phyloP scores from a whole-genome alignment of 53 echinoderm and acorn worm genomes.

The Stichopus horrens region DNA sequence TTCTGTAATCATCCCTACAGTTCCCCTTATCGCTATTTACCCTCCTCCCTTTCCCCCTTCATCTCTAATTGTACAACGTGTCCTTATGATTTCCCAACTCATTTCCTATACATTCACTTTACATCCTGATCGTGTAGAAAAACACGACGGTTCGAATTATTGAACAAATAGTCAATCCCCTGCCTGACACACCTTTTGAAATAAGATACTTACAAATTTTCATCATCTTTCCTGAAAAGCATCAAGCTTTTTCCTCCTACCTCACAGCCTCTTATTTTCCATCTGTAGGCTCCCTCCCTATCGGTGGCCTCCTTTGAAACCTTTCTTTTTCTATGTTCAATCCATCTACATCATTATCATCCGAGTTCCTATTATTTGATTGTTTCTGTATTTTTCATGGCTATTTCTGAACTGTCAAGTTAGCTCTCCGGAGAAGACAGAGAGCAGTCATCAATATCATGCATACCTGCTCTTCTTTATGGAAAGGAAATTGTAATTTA shows the following conservation, averaged over 20 bases:
- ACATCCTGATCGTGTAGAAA: no score
- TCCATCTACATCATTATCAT: not conserved
- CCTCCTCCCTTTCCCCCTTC: no score
- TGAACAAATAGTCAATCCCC: not conserved
- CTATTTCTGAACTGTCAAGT: conserved; percentile 26
- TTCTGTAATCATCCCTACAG: no score
- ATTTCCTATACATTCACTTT: no score
- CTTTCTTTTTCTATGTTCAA: conserved; percentile 7
- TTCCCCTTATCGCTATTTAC: no score
- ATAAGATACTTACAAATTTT: conserved; percentile 2
- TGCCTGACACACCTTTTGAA: not conserved
- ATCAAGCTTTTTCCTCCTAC: not conserved
- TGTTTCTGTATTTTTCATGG: not conserved
- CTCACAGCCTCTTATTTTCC: not conserved
- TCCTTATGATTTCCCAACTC: no score
- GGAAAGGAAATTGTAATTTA: not conserved
- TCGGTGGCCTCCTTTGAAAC: conserved; percentile 11
- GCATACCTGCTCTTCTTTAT: not conserved
- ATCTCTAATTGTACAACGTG: no score
- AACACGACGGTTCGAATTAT: no score
- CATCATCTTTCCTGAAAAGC: conserved; percentile 7
- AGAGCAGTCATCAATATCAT: not conserved
- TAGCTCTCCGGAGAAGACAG: not conserved
- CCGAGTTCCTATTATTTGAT: conserved; percentile 22
- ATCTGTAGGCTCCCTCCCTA: not conserved